A percentile compares a stretch with the other conserved stretches of the same genome.
Conservation (phyloP, 2,113 vertebrate species). For the Anseranas semipalmata region DNA sequence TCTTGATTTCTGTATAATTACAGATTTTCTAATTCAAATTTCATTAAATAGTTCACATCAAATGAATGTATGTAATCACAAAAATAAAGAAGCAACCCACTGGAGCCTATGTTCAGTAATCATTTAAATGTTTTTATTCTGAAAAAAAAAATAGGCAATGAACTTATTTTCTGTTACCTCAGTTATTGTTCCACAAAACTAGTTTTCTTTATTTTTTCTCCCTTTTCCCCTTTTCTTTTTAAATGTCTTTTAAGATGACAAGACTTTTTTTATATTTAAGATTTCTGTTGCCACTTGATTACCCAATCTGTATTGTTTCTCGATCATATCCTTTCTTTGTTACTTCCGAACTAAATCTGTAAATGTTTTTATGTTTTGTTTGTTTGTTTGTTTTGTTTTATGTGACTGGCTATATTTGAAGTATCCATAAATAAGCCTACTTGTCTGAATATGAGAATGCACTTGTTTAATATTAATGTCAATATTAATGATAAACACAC, state of each 20-base stretch:
- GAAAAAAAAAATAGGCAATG: neutral
- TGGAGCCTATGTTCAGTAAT: neutral
- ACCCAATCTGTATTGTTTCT: neutral
- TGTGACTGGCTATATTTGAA: neutral
- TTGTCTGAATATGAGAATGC: neutral
- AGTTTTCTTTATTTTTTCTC: neutral
- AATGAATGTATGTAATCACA: constrained; percentile 25
- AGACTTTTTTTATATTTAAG: neutral
- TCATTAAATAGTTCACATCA: constrained; percentile 14
- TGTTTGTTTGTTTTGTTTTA: neutral
- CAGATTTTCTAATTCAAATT: constrained; percentile 37
- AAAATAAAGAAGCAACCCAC: neutral
- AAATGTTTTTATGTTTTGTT: neutral
- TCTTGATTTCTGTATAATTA: constrained; percentile 1
- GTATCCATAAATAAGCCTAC: neutral
- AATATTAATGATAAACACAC: neutral
- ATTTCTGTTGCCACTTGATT: neutral
- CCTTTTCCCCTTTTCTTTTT: neutral
- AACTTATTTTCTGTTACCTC: constrained; percentile 32
- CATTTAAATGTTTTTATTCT: neutral
- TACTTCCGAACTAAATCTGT: neutral
- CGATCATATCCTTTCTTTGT: neutral
- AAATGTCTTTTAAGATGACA: neutral
- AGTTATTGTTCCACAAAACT: constrained; percentile 1
- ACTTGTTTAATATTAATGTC: neutral